Percentiles rank a stretch among this genome's conserved stretches.
phyloP scores from a whole-genome alignment of 2,797 vertebrate genomes.

The Gymnopithys bicolor region DNA sequence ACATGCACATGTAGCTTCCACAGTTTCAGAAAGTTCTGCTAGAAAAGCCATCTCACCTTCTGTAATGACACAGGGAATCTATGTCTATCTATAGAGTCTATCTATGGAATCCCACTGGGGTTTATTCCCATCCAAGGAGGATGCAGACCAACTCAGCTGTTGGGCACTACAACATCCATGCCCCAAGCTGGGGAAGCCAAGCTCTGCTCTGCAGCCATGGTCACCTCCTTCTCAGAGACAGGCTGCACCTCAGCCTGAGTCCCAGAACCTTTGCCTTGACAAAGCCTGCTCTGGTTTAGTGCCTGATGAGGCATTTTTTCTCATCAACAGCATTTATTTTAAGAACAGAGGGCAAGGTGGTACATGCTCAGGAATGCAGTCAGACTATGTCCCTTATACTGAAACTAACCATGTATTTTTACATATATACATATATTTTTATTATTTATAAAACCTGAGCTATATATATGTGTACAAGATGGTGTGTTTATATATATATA shows the following conservation, averaged over 20 bases:
- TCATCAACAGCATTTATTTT: not conserved
- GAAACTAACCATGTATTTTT: not conserved
- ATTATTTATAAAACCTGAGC: not conserved
- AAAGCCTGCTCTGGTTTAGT: not conserved
- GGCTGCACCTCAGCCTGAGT: not conserved
- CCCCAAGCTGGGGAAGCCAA: not conserved
- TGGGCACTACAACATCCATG: not conserved
- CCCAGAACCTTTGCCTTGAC: not conserved
- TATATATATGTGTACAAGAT: not conserved
- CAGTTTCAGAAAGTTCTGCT: not conserved
- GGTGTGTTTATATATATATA: not conserved
- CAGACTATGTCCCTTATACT: not conserved
- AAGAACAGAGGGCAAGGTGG: conserved; percentile 9
- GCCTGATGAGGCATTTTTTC: not conserved
- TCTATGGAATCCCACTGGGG: not conserved
- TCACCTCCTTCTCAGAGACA: not conserved
- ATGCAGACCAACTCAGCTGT: not conserved
- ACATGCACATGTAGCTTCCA: not conserved
- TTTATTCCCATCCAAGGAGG: not conserved
- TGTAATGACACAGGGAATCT: not conserved
- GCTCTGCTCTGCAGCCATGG: not conserved
- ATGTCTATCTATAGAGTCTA: not conserved
- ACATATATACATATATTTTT: not conserved
- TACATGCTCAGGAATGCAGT: conserved; percentile 5
- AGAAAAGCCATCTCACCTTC: not conserved